phyloP scores from a whole-genome alignment of 2,888 invertebrate genomes.

The Aspidiotus rigidus region DNA sequence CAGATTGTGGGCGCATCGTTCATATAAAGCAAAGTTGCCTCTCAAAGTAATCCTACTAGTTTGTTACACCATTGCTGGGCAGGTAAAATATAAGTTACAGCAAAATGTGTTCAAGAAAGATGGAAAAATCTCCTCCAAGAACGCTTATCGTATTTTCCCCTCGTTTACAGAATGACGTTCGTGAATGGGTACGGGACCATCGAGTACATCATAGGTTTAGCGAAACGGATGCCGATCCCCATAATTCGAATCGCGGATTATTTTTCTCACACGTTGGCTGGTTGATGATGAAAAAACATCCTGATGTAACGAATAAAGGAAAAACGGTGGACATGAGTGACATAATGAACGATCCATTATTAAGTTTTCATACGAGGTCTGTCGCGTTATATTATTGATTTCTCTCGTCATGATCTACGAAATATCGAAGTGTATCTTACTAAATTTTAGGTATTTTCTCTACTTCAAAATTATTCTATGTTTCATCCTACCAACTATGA shows the following conservation, averaged over 20 bases:
- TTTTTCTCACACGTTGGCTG: constrained; percentile 90
- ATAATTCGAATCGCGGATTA: constrained; percentile 72
- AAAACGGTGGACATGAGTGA: constrained; percentile 74
- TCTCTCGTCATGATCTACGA: background rate
- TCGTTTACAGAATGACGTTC: constrained; percentile 14
- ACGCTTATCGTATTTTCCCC: background rate
- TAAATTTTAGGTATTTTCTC: constrained; percentile 45
- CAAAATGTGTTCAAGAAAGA: background rate
- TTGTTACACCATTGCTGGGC: constrained; percentile 57
- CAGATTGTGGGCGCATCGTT: constrained; percentile 87
- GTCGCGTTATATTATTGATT: constrained; percentile 31
- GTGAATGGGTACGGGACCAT: constrained; percentile 66
- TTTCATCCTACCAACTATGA: constrained; percentile 50
- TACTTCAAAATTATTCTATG: constrained; percentile 45
- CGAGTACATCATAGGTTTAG: constrained; percentile 63
- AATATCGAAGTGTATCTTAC: background rate
- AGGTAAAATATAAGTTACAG: constrained; percentile 43
- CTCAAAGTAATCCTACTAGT: constrained; percentile 66
- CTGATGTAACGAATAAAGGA: constrained; percentile 69
- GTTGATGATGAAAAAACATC: constrained; percentile 83
- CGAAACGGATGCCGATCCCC: constrained; percentile 75
- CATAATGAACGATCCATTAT: constrained; percentile 63
- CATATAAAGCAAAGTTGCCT: constrained; percentile 91
- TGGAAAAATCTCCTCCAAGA: background rate
- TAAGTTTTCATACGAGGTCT: constrained; percentile 69